Percentiles rank a stretch among this genome's conserved stretches.
These are phyloP conservation scores for Pediacus dermestoides DNA, from an alignment of 2,888 invertebrate species.

Conservation along the genomic window DNA sequence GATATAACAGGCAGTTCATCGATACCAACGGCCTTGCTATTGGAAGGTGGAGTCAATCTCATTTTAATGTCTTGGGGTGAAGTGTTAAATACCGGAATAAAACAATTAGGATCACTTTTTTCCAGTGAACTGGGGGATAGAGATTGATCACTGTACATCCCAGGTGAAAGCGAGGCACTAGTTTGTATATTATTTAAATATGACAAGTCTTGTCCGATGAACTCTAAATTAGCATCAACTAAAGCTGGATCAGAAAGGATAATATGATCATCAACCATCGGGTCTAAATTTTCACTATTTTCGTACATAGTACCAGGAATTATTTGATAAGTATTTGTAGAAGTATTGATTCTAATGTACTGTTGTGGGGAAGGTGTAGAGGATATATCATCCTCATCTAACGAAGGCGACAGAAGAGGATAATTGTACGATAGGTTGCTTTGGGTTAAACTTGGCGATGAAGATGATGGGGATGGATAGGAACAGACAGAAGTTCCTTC, in stretches of 20 bases:
- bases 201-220: conserved; percentile 54
- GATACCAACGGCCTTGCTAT: conserved; percentile 25
- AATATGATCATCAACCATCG: conserved; percentile 48
- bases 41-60: conserved; percentile 23
- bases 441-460: conserved; percentile 49
- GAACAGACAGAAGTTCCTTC: conserved; percentile 43
- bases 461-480: conserved; percentile 37
- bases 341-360: conserved; percentile 58
- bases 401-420: conserved; percentile 50
- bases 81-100: conserved; percentile 36
- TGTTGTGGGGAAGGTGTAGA: conserved; percentile 54
- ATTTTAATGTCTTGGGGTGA: conserved; percentile 22
- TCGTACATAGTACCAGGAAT: conserved; percentile 59
- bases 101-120: conserved; percentile 33
- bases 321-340: conserved; percentile 62
- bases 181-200: conserved; percentile 49
- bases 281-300: conserved; percentile 57
- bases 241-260: conserved; percentile 50
- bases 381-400: conserved; percentile 53
- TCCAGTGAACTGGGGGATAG: conserved; percentile 45
- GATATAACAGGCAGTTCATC: conserved; percentile 42
- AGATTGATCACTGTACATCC: conserved; percentile 47
- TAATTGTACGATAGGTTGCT: conserved; percentile 32
- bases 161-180: conserved; percentile 43
- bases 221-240: conserved; percentile 54